Percentiles rank a stretch among this genome's conserved stretches.
phyloP scores from a whole-genome alignment of 2,797 vertebrate species.

The Silurus aristotelis region DNA sequence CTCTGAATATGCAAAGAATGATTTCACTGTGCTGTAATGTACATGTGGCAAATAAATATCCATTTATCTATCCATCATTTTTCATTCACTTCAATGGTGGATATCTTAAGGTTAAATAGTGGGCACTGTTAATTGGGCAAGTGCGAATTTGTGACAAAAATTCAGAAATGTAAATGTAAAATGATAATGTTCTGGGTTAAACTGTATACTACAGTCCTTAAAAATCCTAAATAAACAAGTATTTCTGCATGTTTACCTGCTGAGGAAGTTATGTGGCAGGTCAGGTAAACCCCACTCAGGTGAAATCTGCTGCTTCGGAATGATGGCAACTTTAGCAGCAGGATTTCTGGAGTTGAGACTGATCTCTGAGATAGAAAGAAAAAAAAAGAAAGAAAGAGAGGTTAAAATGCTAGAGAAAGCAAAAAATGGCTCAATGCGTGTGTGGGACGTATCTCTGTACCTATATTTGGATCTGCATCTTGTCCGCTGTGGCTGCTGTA shows the following conservation, averaged over 20 bases:
- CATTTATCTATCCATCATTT: too few species aligned
- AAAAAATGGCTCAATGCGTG: not conserved
- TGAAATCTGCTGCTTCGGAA: slow-evolving; percentile 63
- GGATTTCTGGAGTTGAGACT: slow-evolving; percentile 79
- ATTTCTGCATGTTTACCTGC: slow-evolving; percentile 60
- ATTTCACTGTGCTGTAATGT: too few species aligned
- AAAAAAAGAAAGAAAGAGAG: slow-evolving; percentile 30
- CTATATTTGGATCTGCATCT: slow-evolving; percentile 60
- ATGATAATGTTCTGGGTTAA: not conserved
- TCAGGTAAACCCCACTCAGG: slow-evolving; percentile 55
- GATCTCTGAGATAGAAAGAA: slow-evolving; percentile 64
- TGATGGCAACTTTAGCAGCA: slow-evolving; percentile 60
- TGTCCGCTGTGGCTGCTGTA: slow-evolving; percentile 60
- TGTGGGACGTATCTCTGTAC: slow-evolving; percentile 54
- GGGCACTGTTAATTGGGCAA: not conserved
- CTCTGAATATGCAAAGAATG: too few species aligned
- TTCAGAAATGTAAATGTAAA: not conserved
- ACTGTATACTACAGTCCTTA: not conserved
- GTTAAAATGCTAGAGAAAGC: not conserved
- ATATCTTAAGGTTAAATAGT: not conserved
- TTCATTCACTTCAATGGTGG: not conserved
- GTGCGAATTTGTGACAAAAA: not conserved
- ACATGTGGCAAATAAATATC: too few species aligned
- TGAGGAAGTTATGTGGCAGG: slow-evolving; percentile 63
- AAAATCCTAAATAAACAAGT: not conserved